Evolutionary conservation across 2,888 invertebrate genomes (phyloP), one percentile per base, ranked within the genome.

Genomic region (Tricholauxania praeusta): DNA sequence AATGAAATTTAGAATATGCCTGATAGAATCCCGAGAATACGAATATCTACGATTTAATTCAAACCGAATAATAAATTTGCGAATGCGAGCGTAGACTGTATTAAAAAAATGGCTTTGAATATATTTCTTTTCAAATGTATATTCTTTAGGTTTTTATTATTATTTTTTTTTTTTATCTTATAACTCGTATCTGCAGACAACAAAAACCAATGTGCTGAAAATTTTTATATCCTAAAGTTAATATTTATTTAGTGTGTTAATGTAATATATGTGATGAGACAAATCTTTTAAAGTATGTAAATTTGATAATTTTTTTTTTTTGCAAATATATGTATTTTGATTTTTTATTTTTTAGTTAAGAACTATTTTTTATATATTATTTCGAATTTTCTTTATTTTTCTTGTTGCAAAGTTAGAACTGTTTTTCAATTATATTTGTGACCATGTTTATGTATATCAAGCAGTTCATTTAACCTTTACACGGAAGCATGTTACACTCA

Each of bases 221-320:
- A 67, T 39, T n/a, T 67, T 39, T 57, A 52, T 60, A 48, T 69
- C 51, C 63, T 32, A 60, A 60, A n/a, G 55, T 39, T 60, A 28
- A 28, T 69, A 32, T 63, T 63, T 48, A 47, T 51, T 69, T 60
- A 47, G 67, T 69, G 69, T 32, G 52, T 51, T 69, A 52, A 51
- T 69, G 28, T 69, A 28, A 39, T 52, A 63, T 51, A 60, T 62
- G 22, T 49, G 17, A 69, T 69, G 60, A 60, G 60, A 51, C 12
- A 60, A 69, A 69, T 28, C 12, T 62, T 60, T 47, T n/a, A 67
- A 68, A 39, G 69, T 49, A 60, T 60, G 19, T 52, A 32, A 19
- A 60, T 69, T 66, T 59, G 48, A 60, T 49, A 51, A 60, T 15
- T 69, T 69, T 15, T 69, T 69, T 51, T 69, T 32, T 19, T 60